These are phyloP conservation scores for Dascillus cervinus DNA, from an alignment of 2,888 invertebrate genomes.

Conservation along the genomic window DNA sequence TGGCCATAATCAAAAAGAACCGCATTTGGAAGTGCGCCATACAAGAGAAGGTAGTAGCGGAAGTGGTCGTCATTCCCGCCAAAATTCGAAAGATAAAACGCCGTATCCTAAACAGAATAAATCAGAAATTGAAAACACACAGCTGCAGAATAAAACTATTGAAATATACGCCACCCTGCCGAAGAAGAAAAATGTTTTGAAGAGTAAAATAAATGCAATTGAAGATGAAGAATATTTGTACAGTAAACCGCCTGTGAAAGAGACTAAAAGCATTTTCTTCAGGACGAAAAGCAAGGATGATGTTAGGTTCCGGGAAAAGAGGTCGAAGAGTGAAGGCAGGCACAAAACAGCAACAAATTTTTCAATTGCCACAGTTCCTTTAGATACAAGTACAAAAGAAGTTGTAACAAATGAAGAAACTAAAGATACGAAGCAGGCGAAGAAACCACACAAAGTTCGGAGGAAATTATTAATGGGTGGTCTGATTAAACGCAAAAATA, in stretches of 20 bases:
- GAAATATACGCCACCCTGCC: constrained; percentile 89
- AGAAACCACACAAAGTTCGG: constrained; percentile 86
- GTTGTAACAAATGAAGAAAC: constrained; percentile 55
- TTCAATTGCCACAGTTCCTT: constrained; percentile 51
- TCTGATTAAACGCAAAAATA: constrained; percentile 76
- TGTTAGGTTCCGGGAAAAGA: constrained; percentile 64
- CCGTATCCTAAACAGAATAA: constrained; percentile 58
- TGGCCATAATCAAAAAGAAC: constrained; percentile 47
- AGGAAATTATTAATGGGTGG: constrained; percentile 85
- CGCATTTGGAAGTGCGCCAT: constrained; percentile 55
- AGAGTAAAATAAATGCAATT: constrained; percentile 52
- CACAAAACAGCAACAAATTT: constrained; percentile 68
- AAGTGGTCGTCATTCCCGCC: constrained; percentile 63
- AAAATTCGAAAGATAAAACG: constrained; percentile 61
- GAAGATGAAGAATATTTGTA: constrained; percentile 64
- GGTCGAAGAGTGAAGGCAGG: constrained; percentile 79
- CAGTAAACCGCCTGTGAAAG: constrained; percentile 61
- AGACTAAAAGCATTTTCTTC: constrained; percentile 59
- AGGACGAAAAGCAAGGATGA: constrained; percentile 61
- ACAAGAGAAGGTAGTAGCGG: constrained; percentile 70
- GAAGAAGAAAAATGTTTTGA: constrained; percentile 70
- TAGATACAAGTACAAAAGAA: constrained; percentile 48
- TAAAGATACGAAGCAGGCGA: constrained; percentile 57
- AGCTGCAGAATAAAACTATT: constrained; percentile 55
- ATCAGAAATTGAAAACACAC: constrained; percentile 44